These are phyloP conservation scores for Tipula helvola DNA, from an alignment of 2,888 invertebrate species.

Conservation along the genomic window DNA sequence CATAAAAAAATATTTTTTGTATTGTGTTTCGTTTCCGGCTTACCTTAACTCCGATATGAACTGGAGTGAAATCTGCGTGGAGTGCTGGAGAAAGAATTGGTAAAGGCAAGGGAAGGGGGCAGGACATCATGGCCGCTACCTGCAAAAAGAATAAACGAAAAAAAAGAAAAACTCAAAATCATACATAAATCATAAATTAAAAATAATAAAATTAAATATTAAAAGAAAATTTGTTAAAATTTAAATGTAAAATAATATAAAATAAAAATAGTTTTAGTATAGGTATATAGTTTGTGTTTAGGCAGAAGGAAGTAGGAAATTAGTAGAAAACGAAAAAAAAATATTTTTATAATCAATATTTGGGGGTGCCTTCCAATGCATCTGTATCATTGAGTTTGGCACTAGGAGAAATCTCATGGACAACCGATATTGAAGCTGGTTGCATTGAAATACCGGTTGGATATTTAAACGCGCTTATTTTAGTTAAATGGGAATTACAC, in stretches of 20 bases:
- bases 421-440: too few relatives aligned
- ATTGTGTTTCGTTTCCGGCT: constrained; percentile 12
- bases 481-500: too few relatives aligned
- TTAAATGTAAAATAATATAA: neutral
- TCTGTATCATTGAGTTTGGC: too few relatives aligned
- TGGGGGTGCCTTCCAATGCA: too few relatives aligned
- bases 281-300: neutral
- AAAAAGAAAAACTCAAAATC: constrained; percentile 12
- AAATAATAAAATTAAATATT: neutral
- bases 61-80: constrained; percentile 35
- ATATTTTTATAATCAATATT: too few relatives aligned
- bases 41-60: constrained; percentile 38
- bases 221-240: neutral
- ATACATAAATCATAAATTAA: constrained; percentile 4
- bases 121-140: constrained; percentile 40
- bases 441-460: too few relatives aligned
- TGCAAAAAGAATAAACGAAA: constrained; percentile 20
- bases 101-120: constrained; percentile 37
- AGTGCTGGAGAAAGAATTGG: constrained; percentile 35
- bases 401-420: too few relatives aligned
- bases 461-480: too few relatives aligned
- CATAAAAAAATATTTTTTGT: neutral
- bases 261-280: neutral
- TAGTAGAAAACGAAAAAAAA: too few relatives aligned
- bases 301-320: too few relatives aligned